Conservation (phyloP, 2,888 invertebrate species). For the Blastobasis adustella region DNA sequence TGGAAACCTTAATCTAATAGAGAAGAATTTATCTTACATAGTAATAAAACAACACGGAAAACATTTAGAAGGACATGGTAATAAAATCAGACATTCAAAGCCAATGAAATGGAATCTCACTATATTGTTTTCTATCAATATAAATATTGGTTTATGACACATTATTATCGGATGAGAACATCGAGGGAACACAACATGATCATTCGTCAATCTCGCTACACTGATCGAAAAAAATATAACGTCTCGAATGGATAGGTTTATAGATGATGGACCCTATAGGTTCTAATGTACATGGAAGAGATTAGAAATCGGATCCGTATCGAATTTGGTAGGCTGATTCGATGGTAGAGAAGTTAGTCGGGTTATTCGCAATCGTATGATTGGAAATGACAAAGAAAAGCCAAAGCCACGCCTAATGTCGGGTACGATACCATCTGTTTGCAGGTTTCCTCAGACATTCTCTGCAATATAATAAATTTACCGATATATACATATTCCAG, state of each 20-base stretch:
- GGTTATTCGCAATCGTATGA: constrained; percentile 69
- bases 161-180: constrained; percentile 6
- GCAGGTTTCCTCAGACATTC: constrained; percentile 88
- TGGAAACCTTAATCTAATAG: constrained; percentile 13
- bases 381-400: constrained; percentile 62
- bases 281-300: constrained; percentile 14
- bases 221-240: constrained; percentile 63
- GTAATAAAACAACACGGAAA: constrained; percentile 22
- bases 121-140: constrained; percentile 14
- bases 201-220: constrained; percentile 61
- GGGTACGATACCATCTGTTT: constrained; percentile 83
- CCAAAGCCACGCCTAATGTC: constrained; percentile 71
- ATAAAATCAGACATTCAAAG: constrained; percentile 63
- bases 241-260: constrained; percentile 29
- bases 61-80: constrained; percentile 18
- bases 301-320: constrained; percentile 31
- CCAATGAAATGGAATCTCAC: constrained; percentile 44
- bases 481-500: constrained; percentile 36
- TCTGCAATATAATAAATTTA: constrained; percentile 81
- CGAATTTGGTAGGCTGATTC: constrained; percentile 12
- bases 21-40: constrained; percentile 15
- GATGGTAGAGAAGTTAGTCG: constrained; percentile 55
- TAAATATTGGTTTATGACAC: constrained; percentile 9
- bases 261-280: constrained; percentile 8
- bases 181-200: constrained; percentile 43